These are phyloP conservation scores for Cataglyphis hispanica DNA, from an alignment of 1,140 invertebrate genomes.

Conservation along the genomic window DNA sequence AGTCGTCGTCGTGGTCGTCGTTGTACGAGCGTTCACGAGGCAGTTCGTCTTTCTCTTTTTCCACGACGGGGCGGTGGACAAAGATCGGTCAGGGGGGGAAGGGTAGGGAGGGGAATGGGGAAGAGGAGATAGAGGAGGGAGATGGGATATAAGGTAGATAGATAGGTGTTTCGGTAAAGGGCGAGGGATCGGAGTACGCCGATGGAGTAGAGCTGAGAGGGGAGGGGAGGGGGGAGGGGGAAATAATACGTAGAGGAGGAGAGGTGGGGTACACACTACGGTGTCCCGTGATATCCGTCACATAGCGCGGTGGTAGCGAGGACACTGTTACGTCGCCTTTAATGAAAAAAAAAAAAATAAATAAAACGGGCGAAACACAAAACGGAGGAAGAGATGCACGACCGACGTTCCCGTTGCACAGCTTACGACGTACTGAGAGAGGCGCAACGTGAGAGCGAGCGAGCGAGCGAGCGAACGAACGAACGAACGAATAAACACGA, in stretches of 20 bases:
- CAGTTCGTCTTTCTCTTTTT: constrained; percentile 64
- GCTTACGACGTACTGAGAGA: constrained; percentile 46
- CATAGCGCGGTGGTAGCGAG: constrained; percentile 69
- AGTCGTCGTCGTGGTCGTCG: constrained; percentile 58
- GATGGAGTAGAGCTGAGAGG: constrained; percentile 3
- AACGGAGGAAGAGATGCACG: neutral
- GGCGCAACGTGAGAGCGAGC: constrained; percentile 63
- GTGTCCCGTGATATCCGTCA: constrained; percentile 75
- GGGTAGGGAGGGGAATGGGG: constrained; percentile 7
- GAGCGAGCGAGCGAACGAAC: constrained; percentile 56
- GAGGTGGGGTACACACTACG: constrained; percentile 69
- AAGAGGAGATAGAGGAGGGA: constrained; percentile 35
- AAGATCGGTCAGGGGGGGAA: constrained; percentile 9
- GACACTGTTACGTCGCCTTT: constrained; percentile 63
- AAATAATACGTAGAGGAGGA: constrained; percentile 51
- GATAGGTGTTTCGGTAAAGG: constrained; percentile 57
- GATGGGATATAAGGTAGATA: constrained; percentile 35
- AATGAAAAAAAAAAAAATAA: constrained; percentile 32
- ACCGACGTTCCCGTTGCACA: constrained; percentile 53
- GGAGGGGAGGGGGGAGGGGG: constrained; percentile 19
- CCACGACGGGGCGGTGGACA: constrained; percentile 41
- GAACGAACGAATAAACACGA: constrained; percentile 55
- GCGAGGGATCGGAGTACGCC: constrained; percentile 19
- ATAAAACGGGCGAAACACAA: neutral
- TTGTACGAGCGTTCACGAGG: constrained; percentile 68